Base-by-base conservation (phyloP, 2,113 vertebrate species). In the Hippocampus barbouri region DNA sequence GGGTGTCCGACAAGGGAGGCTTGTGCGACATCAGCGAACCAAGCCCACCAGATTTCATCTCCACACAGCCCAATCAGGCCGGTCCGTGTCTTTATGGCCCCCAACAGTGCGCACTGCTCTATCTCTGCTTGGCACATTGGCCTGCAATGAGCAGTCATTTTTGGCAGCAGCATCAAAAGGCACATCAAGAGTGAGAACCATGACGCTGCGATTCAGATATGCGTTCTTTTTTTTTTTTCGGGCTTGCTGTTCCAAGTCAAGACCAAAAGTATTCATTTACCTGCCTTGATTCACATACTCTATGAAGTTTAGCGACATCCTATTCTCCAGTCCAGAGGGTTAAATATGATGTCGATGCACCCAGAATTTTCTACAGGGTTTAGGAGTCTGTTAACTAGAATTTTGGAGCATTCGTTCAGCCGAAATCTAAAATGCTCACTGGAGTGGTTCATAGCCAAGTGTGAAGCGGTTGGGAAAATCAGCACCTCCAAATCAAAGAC, bases 131-230 rank as follows among this genome's bases (percentile, higher is more conserved):
- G 66, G 60, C 80, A 76, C 80, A 68, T 72, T 76, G 70, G 81
- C 71, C 80, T 41, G 77, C 76, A 69, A 62, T 57, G 18, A 83
- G 61, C 65, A 63, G 67, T 81, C 79, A 38, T 68, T 77, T 67
- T 77, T 86, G 83, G 77, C 77, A 79, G 57, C 53, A 8, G 68
- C 79, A 72, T 84, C 77, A 82, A 84, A 83, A 76, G 62, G 51
- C 38, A 34, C 5, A 30, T 71, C 27, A 34, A 80, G 70, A 66
- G 69, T 81, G 74, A 76, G 75, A 83, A 83, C 64, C 43, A 47
- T 61, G 72, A 30, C 51, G 15, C 74, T 47, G 61, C 34, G 69
- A 66, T 85, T 76, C 62, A 85, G 79, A 85, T 75, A 45, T 69
- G 64, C 45, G 53, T 68, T 62, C 43, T 25, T 61, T 2, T 14